A percentile compares a stretch with the other conserved stretches of the same genome.
Conservation (phyloP, 35 echinoderm and acorn worm genomes). For the Patiria miniata region DNA sequence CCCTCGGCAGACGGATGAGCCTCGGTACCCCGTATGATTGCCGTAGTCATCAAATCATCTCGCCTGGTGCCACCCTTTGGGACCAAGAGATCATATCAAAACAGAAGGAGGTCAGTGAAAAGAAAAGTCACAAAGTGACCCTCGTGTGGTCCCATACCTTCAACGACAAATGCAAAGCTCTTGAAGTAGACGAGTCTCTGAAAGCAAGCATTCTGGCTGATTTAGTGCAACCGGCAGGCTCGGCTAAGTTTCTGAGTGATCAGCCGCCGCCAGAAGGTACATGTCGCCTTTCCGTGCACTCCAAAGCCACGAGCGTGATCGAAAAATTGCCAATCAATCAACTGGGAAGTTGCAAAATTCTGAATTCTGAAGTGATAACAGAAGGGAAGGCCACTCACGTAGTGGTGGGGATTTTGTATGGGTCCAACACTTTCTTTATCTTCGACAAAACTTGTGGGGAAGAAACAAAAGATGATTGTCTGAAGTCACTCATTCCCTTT, state of each 20-base stretch:
- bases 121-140: background rate
- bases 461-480: background rate
- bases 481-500: background rate
- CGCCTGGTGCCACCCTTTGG: background rate
- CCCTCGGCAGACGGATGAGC: background rate
- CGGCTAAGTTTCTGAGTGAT: background rate
- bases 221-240: background rate
- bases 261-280: background rate
- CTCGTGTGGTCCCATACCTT: background rate
- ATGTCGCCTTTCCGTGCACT: background rate
- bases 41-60: background rate
- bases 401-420: background rate
- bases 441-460: background rate
- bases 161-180: background rate
- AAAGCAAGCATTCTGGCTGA: background rate
- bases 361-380: background rate
- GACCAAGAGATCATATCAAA: background rate
- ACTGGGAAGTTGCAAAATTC: background rate
- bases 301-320: background rate
- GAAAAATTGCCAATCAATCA: background rate
- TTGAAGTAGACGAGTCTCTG: background rate
- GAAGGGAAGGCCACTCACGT: background rate
- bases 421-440: background rate
- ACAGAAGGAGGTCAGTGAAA: background rate
- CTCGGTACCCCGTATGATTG: background rate